Base-by-base conservation (phyloP, 2,888 invertebrate species). In the Bellardia bayeri region DNA sequence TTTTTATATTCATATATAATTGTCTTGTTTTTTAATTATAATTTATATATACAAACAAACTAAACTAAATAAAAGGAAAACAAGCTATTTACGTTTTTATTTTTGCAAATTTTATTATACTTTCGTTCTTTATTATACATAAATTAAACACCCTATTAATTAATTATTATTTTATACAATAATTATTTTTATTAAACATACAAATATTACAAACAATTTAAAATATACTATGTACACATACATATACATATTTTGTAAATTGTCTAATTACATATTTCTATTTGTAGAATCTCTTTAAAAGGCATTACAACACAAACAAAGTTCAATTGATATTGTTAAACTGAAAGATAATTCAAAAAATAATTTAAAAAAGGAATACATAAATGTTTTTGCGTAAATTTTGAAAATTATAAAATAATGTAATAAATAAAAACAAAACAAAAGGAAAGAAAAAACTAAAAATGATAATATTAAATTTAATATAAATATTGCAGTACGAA, bases 271-370 rank as follows among this genome's bases (percentile, higher is more conserved):
- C 66, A 72, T 72, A 82, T 86, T 61, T 74, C 79, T 71, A 78
- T 58, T 72, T 80, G 58, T 76, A 83, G 72, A 83, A 86, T 86
- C 86, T 83, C 80, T 86, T 80, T 69, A 79, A 79, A 23, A 58
- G 76, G 71, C 58, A 86, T 75, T 72, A 54, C 51, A 40, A 66
- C 13, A 64, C 9, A 76, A 16, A 78, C 83, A 68, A 79, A 87
- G 63, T 61, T 69, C 66, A 86, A 54, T 69, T 79, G n/a, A 58
- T 82, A 68, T 51, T 82, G 56, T 83, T 69, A 51, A 71, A 45
- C 14, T 37, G 37, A 1, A 37, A 37, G 37, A 72, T 42, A 7
- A 69, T 7, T 68, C 76, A 74, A 13, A 23, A 33, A 75, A 69
- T 37, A 37, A 1, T 6, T 54, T 11, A 16, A 68, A 66, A 23